phyloP scores from a whole-genome alignment of 2,797 vertebrate species.

The Nothura maculosa region DNA sequence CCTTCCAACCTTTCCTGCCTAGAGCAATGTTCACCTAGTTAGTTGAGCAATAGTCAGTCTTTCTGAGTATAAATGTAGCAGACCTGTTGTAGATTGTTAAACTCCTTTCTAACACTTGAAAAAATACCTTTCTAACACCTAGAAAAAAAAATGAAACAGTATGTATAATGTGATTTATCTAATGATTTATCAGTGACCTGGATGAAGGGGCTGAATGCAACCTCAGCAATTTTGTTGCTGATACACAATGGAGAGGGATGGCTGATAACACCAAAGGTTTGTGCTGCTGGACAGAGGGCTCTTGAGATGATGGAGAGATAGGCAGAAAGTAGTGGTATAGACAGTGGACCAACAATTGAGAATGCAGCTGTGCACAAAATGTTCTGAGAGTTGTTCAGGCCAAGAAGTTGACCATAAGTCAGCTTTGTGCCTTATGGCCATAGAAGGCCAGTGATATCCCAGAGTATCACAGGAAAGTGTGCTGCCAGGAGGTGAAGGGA shows the following conservation, averaged over 20 bases:
- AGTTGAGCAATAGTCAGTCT: not conserved
- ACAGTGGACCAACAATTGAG: too few species aligned
- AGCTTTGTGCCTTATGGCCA: too few species aligned
- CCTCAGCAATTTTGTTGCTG: not conserved
- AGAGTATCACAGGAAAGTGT: not conserved
- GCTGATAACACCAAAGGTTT: not conserved
- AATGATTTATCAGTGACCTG: not conserved
- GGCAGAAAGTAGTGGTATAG: too few species aligned
- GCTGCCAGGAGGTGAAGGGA: not conserved
- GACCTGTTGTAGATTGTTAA: not conserved
- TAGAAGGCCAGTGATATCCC: not conserved
- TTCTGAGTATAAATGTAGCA: not conserved
- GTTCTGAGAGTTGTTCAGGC: too few species aligned
- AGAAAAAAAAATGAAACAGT: fast-evolving
- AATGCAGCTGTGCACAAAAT: too few species aligned
- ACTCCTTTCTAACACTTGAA: not conserved
- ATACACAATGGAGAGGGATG: not conserved
- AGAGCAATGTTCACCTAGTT: not conserved
- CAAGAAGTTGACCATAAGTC: not conserved
- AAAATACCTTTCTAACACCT: too few species aligned
- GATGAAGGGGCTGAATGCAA: not conserved
- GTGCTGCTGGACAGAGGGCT: not conserved
- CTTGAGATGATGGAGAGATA: not conserved
- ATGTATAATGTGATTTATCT: not conserved
- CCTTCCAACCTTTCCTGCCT: not conserved